Evolutionary conservation across 2,888 invertebrate species (phyloP).

Genomic region (Agonopterix arenella): DNA sequence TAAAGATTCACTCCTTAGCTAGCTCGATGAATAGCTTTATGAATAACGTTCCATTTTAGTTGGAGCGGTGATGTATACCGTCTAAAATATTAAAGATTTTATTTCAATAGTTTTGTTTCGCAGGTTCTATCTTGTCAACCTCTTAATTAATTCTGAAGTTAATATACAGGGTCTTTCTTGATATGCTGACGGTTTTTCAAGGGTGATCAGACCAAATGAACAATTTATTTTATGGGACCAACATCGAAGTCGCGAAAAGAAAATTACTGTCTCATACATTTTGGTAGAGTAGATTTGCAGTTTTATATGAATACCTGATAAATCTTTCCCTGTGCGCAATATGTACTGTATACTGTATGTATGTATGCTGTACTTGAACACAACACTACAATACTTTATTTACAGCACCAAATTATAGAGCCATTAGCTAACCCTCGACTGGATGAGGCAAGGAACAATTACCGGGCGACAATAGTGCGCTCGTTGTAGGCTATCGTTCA

Average conservation of each 20-base stretch:
- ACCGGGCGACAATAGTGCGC: conserved; percentile 48
- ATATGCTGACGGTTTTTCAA: no score
- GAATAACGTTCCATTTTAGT: conserved; percentile 59
- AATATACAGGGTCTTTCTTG: no score
- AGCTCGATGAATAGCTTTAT: conserved; percentile 67
- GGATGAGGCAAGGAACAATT: conserved; percentile 55
- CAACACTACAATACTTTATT: conserved; percentile 17
- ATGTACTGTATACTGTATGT: no score
- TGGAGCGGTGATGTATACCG: conserved; percentile 23
- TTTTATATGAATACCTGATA: no score
- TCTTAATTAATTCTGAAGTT: no score
- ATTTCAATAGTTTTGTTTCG: conserved; percentile 27
- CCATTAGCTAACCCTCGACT: conserved; percentile 47
- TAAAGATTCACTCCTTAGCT: conserved; percentile 73
- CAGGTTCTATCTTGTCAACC: no score
- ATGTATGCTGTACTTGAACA: neutral
- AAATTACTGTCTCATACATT: no score
- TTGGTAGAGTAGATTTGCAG: no score
- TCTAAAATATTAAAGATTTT: conserved; percentile 31
- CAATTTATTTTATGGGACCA: no score
- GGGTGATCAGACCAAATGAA: no score
- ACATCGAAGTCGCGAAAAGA: no score
- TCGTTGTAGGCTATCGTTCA: conserved; percentile 47
- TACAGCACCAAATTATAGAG: conserved; percentile 35
- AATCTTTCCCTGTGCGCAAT: neutral